Percentiles rank a stretch among this genome's conserved stretches.
Evolutionary conservation across 1,140 invertebrate species (phyloP).

Genomic region (Drosophila nigrodunni): DNA sequence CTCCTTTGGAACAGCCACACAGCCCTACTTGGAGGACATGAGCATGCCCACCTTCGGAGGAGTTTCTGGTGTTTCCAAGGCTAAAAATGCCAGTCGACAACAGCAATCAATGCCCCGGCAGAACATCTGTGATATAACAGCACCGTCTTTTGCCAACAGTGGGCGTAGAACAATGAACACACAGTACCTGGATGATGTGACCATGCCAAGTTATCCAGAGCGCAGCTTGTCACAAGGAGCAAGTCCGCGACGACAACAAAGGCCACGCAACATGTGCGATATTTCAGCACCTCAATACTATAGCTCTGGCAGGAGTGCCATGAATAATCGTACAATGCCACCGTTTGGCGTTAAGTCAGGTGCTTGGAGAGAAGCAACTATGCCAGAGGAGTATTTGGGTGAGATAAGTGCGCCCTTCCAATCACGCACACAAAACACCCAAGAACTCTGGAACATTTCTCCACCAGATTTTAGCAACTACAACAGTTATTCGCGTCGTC

Average conservation of each 20-base stretch:
- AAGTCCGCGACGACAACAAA: background rate
- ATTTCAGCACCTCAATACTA: background rate
- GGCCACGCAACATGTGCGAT: background rate
- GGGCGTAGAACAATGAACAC: background rate
- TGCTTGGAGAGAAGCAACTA: background rate
- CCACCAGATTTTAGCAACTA: background rate
- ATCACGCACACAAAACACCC: background rate
- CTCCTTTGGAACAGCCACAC: background rate
- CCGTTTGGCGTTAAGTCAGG: background rate
- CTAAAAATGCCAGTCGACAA: background rate
- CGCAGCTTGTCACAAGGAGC: slow-evolving; percentile 22
- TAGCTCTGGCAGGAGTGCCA: background rate
- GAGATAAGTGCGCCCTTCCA: background rate
- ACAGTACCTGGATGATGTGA: background rate
- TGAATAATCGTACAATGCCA: slow-evolving; percentile 25
- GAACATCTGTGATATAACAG: slow-evolving; percentile 4
- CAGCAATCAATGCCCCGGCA: slow-evolving; percentile 10
- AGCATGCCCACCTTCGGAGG: slow-evolving; percentile 26
- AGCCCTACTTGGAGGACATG: slow-evolving; percentile 10
- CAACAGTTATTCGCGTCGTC: background rate
- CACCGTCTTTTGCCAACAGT: background rate
- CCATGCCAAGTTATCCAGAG: slow-evolving; percentile 15
- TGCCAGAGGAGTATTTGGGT: slow-evolving; percentile 15
- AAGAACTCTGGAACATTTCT: slow-evolving; percentile 4
- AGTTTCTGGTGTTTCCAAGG: slow-evolving; percentile 2